Base-by-base conservation (phyloP, 2,113 vertebrate species). In the Taxidea taxus region DNA sequence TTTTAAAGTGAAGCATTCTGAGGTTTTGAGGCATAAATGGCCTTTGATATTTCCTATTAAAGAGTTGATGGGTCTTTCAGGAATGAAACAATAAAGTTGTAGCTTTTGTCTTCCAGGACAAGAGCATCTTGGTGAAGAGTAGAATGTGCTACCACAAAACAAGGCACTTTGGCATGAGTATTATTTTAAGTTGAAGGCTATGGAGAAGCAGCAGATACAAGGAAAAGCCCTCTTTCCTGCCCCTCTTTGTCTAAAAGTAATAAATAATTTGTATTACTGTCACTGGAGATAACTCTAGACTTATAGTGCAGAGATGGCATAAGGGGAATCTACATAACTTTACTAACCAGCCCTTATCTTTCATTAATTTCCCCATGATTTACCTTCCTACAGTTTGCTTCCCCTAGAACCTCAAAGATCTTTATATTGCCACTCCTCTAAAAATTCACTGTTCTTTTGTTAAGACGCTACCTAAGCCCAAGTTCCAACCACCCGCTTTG, bases 1-100 rank as follows among this genome's bases (percentile, higher is more conserved):
- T 60, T 64, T 86, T 88, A 39, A 94, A 92, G 25, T 72, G 39
- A 89, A 47, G 18, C 37, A 4, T 58, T 91, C 18, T 91, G 37
- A 86, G 23, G 25, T 89, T 78, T 68, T 68, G 9, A 14, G 34
- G 77, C 86, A 15, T 82, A 91, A 90, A 93, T 21, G 60, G 12
- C 58, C 37, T 95, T 74, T 77, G 49, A 96, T 47, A 29, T 21
- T 90, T 72, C 86, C 37, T 85, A 70, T 14, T 90, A 80, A 87
- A 91, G 49, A 85, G 62, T 39, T 56, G 11, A 74, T 89, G 78
- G 42, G 18, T 90, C 27, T 93, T 89, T 74, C 42, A 75, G 60
- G 62, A 96, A 84, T 75, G 75, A 87, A 87, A 75, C 54, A 44
- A n/a, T 83, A 31, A 94, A 49, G 34, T 90, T 97, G 21, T 72